These are phyloP conservation scores for Neolamprologus toae DNA, from an alignment of 2,113 vertebrate species.

Conservation along the genomic window DNA sequence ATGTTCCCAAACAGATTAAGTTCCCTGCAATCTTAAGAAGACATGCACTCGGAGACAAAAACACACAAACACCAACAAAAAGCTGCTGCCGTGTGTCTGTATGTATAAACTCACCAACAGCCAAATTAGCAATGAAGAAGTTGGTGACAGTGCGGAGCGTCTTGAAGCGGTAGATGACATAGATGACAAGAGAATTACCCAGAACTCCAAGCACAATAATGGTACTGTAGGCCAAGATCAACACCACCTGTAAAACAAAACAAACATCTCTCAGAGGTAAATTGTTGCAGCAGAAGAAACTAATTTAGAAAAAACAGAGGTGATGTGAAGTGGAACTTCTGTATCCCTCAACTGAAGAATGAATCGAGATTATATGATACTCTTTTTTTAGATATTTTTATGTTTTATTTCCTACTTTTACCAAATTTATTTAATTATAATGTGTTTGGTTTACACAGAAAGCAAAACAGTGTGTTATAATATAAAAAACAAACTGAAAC, in stretches of 20 bases:
- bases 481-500: background rate
- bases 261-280: background rate
- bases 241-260: constrained; percentile 60
- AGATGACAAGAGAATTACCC: constrained; percentile 91
- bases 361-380: background rate
- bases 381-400: background rate
- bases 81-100: background rate
- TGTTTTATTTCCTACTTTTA: background rate
- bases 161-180: constrained; percentile 89
- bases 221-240: constrained; percentile 90
- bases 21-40: background rate
- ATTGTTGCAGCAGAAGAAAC: background rate
- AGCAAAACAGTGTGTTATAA: background rate
- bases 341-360: background rate
- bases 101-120: constrained; percentile 46
- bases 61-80: background rate
- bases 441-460: background rate
- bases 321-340: background rate
- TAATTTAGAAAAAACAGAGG: background rate
- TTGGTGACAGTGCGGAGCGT: constrained; percentile 92
- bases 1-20: background rate
- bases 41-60: background rate
- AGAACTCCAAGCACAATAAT: constrained; percentile 92
- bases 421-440: background rate
- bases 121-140: constrained; percentile 94